phyloP scores from a whole-genome alignment of 2,797 vertebrate species.

The Argya squamiceps region DNA sequence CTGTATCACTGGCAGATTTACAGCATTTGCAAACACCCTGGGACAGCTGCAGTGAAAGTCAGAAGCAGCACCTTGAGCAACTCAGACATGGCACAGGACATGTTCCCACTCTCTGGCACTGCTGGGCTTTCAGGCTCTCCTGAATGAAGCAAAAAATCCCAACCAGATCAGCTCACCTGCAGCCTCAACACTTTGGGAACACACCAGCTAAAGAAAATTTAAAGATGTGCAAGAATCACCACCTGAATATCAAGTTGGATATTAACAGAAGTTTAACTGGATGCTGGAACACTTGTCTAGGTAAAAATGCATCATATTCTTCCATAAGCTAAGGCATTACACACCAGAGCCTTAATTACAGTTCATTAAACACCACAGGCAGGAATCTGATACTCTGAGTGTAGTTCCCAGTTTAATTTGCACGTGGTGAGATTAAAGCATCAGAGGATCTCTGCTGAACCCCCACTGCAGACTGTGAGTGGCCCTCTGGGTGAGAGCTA shows the following conservation, averaged over 20 bases:
- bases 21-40: background rate
- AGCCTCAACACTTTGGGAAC: background rate
- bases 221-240: background rate
- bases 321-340: background rate
- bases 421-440: background rate
- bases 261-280: background rate
- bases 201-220: background rate
- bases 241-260: background rate
- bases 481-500: fast-evolving
- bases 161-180: background rate
- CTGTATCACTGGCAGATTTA: background rate
- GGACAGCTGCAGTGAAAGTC: background rate
- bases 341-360: background rate
- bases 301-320: background rate
- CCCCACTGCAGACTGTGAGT: fast-evolving
- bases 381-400: background rate
- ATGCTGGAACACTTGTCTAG: background rate
- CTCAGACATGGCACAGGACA: fast-evolving
- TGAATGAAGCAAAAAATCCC: background rate
- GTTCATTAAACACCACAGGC: background rate
- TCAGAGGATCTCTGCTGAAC: background rate
- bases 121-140: background rate
- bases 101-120: fast-evolving
- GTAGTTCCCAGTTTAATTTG: background rate
- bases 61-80: background rate